Percentiles rank a stretch among this genome's conserved stretches.
Conservation (phyloP, 2,888 invertebrate genomes). For the Drosophila rellima region DNA sequence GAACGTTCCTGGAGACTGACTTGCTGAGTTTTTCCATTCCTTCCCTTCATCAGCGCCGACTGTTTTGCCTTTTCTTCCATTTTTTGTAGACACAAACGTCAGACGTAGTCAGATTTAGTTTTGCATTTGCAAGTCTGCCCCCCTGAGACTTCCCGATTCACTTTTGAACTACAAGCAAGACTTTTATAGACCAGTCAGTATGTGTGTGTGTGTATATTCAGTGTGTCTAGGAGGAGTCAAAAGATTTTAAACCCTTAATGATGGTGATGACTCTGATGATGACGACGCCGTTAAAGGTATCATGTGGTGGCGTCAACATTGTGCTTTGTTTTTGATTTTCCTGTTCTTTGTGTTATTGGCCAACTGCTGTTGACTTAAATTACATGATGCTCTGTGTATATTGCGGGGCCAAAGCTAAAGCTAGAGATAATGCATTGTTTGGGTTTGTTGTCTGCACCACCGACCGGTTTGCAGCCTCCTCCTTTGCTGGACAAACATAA, state of each 20-base stretch:
- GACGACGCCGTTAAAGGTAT: slow-evolving; percentile 59
- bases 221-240: slow-evolving; percentile 49
- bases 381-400: slow-evolving; percentile 55
- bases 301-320: slow-evolving; percentile 63
- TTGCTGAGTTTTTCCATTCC: slow-evolving; percentile 67
- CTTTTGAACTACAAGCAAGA: slow-evolving; percentile 29
- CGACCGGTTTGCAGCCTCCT: slow-evolving; percentile 54
- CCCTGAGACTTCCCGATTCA: not conserved
- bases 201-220: slow-evolving; percentile 6
- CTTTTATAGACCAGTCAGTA: slow-evolving; percentile 53
- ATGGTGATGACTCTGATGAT: slow-evolving; percentile 57
- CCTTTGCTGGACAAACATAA: slow-evolving; percentile 60
- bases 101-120: slow-evolving; percentile 57
- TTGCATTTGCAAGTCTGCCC: slow-evolving; percentile 59
- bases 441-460: slow-evolving; percentile 64
- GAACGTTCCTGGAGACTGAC: slow-evolving; percentile 63
- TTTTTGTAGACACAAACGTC: slow-evolving; percentile 44
- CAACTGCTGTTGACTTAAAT: slow-evolving; percentile 76
- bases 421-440: slow-evolving; percentile 70
- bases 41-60: slow-evolving; percentile 44
- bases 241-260: slow-evolving; percentile 65
- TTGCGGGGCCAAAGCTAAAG: slow-evolving; percentile 53
- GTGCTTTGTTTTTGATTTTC: slow-evolving; percentile 59
- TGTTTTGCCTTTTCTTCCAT: slow-evolving; percentile 5
- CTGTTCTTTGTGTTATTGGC: slow-evolving; percentile 58